A percentile compares a stretch with the other conserved stretches of the same genome.
These are phyloP conservation scores for Mus pahari DNA, from an alignment of 2,113 vertebrate genomes.

Conservation along the genomic window DNA sequence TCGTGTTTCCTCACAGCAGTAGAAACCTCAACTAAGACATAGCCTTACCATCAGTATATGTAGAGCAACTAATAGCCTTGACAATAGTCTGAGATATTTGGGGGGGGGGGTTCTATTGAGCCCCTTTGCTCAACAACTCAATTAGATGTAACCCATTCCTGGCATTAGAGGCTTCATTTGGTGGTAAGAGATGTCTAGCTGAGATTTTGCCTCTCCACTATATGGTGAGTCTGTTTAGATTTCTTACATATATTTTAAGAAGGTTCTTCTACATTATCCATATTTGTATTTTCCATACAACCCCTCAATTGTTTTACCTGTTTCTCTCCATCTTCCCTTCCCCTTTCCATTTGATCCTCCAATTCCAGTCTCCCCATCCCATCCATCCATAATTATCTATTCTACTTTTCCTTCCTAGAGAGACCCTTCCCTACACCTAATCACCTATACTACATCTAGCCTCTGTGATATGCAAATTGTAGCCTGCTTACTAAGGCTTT, in stretches of 20 bases:
- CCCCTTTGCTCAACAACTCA: neutral
- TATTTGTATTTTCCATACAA: neutral
- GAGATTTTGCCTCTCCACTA: neutral
- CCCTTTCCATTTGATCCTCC: neutral
- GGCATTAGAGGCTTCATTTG: neutral
- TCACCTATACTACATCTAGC: neutral
- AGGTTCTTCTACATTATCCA: neutral
- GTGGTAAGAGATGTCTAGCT: neutral
- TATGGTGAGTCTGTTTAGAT: neutral
- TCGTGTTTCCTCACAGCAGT: neutral
- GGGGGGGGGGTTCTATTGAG: neutral
- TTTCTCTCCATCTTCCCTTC: neutral
- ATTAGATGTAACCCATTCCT: neutral
- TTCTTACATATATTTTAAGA: neutral
- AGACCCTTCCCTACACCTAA: neutral
- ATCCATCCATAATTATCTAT: neutral
- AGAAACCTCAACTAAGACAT: neutral
- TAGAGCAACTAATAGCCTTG: neutral
- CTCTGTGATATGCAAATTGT: neutral
- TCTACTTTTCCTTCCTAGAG: neutral
- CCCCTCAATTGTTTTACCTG: neutral
- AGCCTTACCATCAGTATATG: neutral
- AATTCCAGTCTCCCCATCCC: neutral
- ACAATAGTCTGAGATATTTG: neutral
- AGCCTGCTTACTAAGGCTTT: neutral